phyloP scores from a whole-genome alignment of 2,113 vertebrate species.

The Tachuris rubrigastra region DNA sequence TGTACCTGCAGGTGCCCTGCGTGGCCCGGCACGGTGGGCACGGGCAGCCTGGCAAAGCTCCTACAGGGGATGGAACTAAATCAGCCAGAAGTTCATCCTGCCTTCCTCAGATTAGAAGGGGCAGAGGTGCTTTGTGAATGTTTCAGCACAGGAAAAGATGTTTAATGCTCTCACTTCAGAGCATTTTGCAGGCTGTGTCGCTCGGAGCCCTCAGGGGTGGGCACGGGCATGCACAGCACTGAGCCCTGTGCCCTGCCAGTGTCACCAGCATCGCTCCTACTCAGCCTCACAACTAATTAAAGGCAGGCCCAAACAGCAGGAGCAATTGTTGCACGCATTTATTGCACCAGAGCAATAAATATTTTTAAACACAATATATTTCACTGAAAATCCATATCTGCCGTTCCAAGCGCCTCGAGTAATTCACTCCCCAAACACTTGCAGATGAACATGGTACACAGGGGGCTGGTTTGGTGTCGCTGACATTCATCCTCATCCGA shows the following conservation, averaged over 20 bases:
- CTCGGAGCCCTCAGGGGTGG: neutral
- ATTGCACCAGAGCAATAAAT: neutral
- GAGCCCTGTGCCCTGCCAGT: neutral
- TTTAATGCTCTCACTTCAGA: neutral
- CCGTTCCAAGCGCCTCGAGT: neutral
- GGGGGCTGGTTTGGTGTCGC: neutral
- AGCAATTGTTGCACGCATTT: neutral
- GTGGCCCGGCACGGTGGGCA: neutral
- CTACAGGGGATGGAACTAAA: neutral
- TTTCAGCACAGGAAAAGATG: neutral
- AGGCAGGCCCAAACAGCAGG: neutral
- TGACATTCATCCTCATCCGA: accelerated
- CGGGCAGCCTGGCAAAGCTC: neutral
- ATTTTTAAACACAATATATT: neutral
- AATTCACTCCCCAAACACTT: neutral
- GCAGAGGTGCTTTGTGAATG: neutral
- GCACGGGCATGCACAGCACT: neutral
- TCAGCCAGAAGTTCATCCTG: neutral
- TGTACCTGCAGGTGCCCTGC: neutral
- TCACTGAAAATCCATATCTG: neutral
- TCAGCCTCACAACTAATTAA: neutral
- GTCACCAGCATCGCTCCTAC: accelerated
- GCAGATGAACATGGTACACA: neutral
- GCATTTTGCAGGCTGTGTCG: neutral
- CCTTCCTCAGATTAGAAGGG: neutral